Base-by-base conservation (phyloP, 1,140 invertebrate genomes). In the Solen grandis region DNA sequence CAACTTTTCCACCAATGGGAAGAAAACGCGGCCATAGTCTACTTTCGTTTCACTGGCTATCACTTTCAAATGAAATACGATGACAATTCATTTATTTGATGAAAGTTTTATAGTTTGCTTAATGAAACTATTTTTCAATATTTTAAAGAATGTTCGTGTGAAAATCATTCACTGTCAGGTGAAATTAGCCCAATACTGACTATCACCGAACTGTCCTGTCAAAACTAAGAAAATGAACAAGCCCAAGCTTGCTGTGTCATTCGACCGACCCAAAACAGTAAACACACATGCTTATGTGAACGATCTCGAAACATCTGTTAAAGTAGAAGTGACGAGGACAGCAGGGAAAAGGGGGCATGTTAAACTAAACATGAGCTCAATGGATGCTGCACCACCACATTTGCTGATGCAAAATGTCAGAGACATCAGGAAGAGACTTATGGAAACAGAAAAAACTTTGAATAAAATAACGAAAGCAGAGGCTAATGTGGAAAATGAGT, bases 391-490 rank as follows among this genome's bases (percentile, higher is more conserved):
- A 19, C 79, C 81, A 66, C 82, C 85, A 31, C 77, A 84, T 52
- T 72, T 85, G 60, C 57, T 87, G 19, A 81, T 87, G 73, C 81
- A 84, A 38, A 87, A 87, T 80, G 84, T 87, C 10, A 72, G 86
- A 36, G 87, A 90, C 54, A 74, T 90, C 60, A 83, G 85, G 54
- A 83, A 84, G 59, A 75, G 87, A 65, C 77, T 90, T 22, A 36
- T 78, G 35, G 87, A 88, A 36, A 89, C 87, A 0, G 88, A 90
- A 54, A 87, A 77, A 68, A 88, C 84, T 50, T 70, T 90, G 57
- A 88, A 87, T 55, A 88, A 84, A 62, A 70, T 89, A 10, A 83
- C 83, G 8, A 84, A 83, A 22, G 83, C 88, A 41, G 88, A 89
- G 60, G 66, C 66, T 8, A 80, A 80, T 46, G 35, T 80, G 14